These are phyloP conservation scores for Amiota minor DNA, from an alignment of 2,888 invertebrate species.

Conservation along the genomic window DNA sequence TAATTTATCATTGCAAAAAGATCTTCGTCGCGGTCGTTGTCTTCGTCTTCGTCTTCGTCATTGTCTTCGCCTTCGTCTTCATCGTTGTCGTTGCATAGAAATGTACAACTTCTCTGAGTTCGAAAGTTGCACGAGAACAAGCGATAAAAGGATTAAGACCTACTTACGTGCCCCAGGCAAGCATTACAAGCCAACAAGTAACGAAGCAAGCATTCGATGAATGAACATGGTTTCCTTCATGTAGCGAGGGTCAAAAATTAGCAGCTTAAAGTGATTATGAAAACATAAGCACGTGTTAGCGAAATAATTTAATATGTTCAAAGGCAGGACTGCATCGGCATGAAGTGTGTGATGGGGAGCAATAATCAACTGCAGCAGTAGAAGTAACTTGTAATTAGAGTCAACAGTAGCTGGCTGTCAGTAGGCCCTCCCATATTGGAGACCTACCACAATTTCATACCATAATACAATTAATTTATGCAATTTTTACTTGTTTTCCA, in stretches of 20 bases:
- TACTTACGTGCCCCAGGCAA: constrained; percentile 43
- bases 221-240: constrained; percentile 14
- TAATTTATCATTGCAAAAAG: constrained; percentile 72
- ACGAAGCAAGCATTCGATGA: constrained; percentile 23
- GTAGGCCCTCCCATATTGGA: constrained; percentile 20
- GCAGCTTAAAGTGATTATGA: constrained; percentile 58
- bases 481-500: neutral
- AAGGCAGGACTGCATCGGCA: neutral
- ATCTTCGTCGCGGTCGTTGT: constrained; percentile 52
- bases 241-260: constrained; percentile 48
- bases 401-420: constrained; percentile 62
- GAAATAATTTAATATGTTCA: constrained; percentile 43
- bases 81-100: neutral
- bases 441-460: constrained; percentile 47
- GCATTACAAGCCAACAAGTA: neutral
- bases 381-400: constrained; percentile 46
- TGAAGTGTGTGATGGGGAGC: neutral
- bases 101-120: too few relatives aligned
- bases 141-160: constrained; percentile 68
- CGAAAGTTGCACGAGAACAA: constrained; percentile 37
- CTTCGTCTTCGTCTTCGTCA: neutral
- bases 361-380: neutral
- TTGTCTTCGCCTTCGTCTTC: constrained; percentile 4
- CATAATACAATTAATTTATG: neutral
- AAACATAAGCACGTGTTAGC: constrained; percentile 59